Base-by-base conservation (phyloP, 2,797 vertebrate genomes). In the Falco berigora region DNA sequence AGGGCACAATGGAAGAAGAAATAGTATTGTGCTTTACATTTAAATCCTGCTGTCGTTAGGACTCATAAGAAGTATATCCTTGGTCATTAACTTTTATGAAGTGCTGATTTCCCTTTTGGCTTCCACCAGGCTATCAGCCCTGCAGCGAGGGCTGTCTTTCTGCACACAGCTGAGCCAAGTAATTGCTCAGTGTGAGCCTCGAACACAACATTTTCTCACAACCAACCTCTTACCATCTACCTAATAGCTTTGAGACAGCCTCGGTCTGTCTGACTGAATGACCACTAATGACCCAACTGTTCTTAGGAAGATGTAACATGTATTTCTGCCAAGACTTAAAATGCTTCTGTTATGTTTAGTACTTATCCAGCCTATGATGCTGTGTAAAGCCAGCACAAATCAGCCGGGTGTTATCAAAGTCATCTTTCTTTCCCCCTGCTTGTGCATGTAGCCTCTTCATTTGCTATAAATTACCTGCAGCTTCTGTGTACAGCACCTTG, bases 21-120 rank as follows among this genome's bases (percentile, higher is more conserved):
- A 82, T 4, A 42, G 15, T 23, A 49, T 68, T 75, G 34, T 8
- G 14, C 40, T 88, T 85, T 78, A 56, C 47, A 56, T 91, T 86
- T 32, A 68, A 94, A 88, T 93, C 66, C n/a, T 90, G 59, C 74
- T 44, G 2, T 59, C 3, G 3, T 78, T 74, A 69, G 85, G 83
- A 91, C 63, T 76, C 44, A 10, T 32, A 79, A 87, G 59, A 66
- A 86, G 67, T 40, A 55, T 69, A 86, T 81, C 56, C 27, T 85
- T 82, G 82, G 53, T 71, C 79, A 83, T 97, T 96, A 95, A 91
- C 87, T 96, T 90, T 90, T 92, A 93, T 90, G 91, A 82, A 90
- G 87, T 47, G 72, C 88, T 95, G 85, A 86, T 94, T 95, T 96
- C 82, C 89, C 74, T 73, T 74, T 50, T 86, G 87, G 72, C 67